These are phyloP conservation scores for Amblyornis subalaris DNA, from an alignment of 2,113 vertebrate species.

Conservation along the genomic window DNA sequence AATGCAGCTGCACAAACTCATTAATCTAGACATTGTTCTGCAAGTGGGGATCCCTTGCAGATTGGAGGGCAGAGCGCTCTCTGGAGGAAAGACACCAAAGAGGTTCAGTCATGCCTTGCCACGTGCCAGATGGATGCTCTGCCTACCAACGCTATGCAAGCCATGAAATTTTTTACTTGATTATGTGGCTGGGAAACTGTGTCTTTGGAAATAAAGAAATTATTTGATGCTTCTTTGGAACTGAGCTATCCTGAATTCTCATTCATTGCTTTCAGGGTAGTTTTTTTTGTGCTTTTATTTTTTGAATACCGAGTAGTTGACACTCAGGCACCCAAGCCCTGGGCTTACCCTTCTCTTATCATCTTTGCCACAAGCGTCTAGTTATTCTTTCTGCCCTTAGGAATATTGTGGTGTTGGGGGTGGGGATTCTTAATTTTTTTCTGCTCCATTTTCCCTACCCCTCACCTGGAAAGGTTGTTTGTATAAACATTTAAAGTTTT, in stretches of 20 bases:
- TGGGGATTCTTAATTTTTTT: background rate
- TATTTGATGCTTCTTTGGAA: background rate
- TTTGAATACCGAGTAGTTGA: background rate
- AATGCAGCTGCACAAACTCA: background rate
- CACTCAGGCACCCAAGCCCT: background rate
- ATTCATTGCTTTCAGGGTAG: background rate
- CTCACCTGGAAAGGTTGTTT: background rate
- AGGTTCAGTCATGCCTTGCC: background rate
- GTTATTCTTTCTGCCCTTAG: background rate
- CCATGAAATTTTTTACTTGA: background rate
- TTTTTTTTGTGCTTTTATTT: background rate
- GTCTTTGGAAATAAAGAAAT: background rate
- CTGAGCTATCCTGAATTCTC: background rate
- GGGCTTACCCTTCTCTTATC: background rate
- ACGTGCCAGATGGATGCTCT: background rate
- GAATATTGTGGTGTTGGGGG: background rate
- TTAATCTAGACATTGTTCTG: background rate
- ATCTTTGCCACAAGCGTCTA: background rate
- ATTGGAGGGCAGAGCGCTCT: background rate
- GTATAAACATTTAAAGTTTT: background rate
- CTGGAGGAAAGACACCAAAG: background rate
- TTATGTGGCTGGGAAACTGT: background rate
- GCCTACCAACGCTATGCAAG: background rate
- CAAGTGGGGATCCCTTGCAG: background rate
- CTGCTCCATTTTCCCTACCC: background rate